Conservation (phyloP, 2,797 vertebrate genomes). For the Distichodus sexfasciatus region DNA sequence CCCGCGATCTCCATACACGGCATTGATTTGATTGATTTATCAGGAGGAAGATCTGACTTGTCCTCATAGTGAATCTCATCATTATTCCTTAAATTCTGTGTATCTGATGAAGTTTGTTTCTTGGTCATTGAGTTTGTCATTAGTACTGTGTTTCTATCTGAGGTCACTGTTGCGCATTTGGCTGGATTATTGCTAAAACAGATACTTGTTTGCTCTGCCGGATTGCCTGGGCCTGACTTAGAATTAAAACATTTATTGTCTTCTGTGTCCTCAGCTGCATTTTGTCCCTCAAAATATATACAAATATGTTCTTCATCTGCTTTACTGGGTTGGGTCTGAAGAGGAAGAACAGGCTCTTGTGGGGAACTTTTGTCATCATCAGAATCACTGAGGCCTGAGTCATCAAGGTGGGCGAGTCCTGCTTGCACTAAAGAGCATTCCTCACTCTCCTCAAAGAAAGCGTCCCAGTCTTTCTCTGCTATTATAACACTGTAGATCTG, state of each 20-base stretch:
- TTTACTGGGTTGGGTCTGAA: slow-evolving; percentile 4
- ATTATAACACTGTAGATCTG: slow-evolving; percentile 91
- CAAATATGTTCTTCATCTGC: background rate
- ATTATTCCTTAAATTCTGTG: background rate
- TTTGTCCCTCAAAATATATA: background rate
- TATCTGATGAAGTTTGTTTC: background rate
- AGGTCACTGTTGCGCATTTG: background rate
- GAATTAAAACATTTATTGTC: no score
- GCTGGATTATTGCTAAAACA: background rate
- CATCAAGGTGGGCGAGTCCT: slow-evolving; percentile 78
- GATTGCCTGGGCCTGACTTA: no score
- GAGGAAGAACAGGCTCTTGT: slow-evolving; percentile 9
- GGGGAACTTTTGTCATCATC: slow-evolving; percentile 65
- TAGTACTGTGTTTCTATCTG: background rate
- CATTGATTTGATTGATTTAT: slow-evolving; percentile 30
- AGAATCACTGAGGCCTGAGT: slow-evolving; percentile 78
- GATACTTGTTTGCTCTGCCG: slow-evolving; percentile 46
- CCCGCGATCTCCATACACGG: background rate
- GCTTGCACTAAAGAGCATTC: slow-evolving; percentile 80
- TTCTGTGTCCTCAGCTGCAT: slow-evolving; percentile 1
- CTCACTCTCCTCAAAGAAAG: slow-evolving; percentile 79
- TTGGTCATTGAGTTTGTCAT: background rate
- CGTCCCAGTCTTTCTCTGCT: slow-evolving; percentile 85
- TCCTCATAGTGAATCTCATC: slow-evolving; percentile 4
- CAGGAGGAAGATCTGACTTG: slow-evolving; percentile 4